Conservation (phyloP, 2,888 invertebrate species). For the Drosophila parthenogenetica region DNA sequence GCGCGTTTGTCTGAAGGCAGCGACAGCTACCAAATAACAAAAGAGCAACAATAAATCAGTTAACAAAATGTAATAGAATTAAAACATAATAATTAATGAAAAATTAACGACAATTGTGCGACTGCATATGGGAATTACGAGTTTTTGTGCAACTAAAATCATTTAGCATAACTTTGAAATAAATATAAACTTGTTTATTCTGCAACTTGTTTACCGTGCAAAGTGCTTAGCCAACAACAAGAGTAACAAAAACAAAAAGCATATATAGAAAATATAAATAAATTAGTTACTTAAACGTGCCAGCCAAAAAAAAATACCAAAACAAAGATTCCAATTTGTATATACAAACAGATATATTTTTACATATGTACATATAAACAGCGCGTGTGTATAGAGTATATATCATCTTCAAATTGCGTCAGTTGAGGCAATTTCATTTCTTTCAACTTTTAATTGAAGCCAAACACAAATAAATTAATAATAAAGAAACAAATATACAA, state of each 20-base stretch:
- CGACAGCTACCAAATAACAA: constrained; percentile 44
- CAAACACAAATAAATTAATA: constrained; percentile 29
- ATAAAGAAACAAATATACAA: background rate
- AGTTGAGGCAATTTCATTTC: constrained; percentile 20
- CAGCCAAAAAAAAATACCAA: constrained; percentile 31
- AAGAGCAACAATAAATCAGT: constrained; percentile 19
- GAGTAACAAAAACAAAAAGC: constrained; percentile 36
- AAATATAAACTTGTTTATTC: constrained; percentile 51
- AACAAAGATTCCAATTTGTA: constrained; percentile 27
- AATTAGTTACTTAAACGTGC: constrained; percentile 52
- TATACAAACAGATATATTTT: constrained; percentile 27
- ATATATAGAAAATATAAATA: constrained; percentile 55
- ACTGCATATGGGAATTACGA: background rate
- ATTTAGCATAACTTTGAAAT: constrained; percentile 5
- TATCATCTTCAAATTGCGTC: constrained; percentile 34
- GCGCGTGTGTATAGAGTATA: constrained; percentile 5
- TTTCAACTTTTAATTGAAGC: constrained; percentile 41
- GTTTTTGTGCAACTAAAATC: constrained; percentile 11
- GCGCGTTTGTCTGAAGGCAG: constrained; percentile 65
- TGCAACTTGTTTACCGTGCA: constrained; percentile 35
- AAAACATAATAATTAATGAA: constrained; percentile 2
- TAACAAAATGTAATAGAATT: constrained; percentile 32
- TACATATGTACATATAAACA: constrained; percentile 20
- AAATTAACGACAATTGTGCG: too few species aligned
- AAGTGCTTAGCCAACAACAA: constrained; percentile 20